phyloP scores from a whole-genome alignment of 2,113 vertebrate species.

The Azemiops feae region DNA sequence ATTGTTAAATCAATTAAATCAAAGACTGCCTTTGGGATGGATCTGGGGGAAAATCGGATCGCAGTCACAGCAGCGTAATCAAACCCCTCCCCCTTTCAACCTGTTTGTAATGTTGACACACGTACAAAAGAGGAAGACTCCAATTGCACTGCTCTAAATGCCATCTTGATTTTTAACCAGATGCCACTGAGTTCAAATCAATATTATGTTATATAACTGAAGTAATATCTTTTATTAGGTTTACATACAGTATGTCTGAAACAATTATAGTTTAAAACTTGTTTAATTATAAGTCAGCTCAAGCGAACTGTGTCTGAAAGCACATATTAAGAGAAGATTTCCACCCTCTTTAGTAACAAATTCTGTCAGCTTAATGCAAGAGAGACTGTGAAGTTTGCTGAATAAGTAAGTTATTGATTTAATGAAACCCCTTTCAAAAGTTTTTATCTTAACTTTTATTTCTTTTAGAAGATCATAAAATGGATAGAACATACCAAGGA shows the following conservation, averaged over 20 bases:
- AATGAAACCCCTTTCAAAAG: background rate
- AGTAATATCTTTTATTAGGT: background rate
- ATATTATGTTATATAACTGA: background rate
- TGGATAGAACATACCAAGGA: background rate
- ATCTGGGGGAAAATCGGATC: background rate
- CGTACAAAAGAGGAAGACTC: background rate
- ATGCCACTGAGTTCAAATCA: constrained; percentile 10
- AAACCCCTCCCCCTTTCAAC: background rate
- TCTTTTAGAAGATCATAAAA: no score
- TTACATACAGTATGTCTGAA: background rate
- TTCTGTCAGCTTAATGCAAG: background rate
- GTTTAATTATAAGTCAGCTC: background rate
- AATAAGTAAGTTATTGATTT: background rate
- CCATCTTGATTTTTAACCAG: background rate
- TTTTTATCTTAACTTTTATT: background rate
- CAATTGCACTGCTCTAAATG: background rate
- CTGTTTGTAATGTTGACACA: background rate
- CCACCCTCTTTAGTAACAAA: background rate
- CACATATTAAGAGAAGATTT: background rate
- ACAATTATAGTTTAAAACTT: background rate
- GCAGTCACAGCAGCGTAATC: background rate
- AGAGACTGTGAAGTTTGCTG: background rate
- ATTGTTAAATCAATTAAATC: background rate
- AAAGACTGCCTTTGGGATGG: background rate
- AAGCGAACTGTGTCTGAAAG: background rate